Base-by-base conservation (phyloP, 2,113 vertebrate species). In the Calonectris borealis region DNA sequence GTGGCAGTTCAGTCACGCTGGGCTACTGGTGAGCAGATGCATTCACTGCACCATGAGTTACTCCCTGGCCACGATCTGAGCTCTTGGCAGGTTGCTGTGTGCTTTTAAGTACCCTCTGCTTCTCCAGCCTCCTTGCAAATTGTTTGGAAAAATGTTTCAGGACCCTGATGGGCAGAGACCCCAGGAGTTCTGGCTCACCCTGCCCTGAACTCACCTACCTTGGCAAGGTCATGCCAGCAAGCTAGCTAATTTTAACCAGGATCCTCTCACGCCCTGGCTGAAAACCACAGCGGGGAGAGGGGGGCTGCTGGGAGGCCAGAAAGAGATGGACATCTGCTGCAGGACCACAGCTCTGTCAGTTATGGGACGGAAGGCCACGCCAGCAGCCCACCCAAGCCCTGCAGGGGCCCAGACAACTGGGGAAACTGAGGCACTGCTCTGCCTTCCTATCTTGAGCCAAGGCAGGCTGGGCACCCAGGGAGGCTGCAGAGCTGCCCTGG, bases 101-200 rank as follows among this genome's bases (percentile, higher is more conserved):
- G 71, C 62, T 93, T 80, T 90, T 49, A 83, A 90, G 31, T 40
- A 29, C 54, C 54, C 48, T 40, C 68, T 65, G 79, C 70, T 92
- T 85, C 66, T 64, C 85, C 75, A 38, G 52, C 55, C 78, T 83
- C 86, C 83, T 91, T 61, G 44, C 61, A 88, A 90, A 88, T 60
- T 8, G 71, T n/a, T 93, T 81, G 83, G 94, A 19, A 92, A 86
- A 94, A 7, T 0, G 4, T 31, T 76, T 79, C 5, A 1, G 32
- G 82, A 34, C 6, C 20, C 34, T 32, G 76, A 91, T 60, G 55
- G 80, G 76, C 83, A 86, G 40, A 94, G 71, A n/a, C n/a, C 4
- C 17, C 83, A 38, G 51, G 64, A 82, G 51, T 66, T 72, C 69
- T 94, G 91, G 80, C 80, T 89, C 42, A 18, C 64, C n/a, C 76